A percentile compares a stretch with the other conserved stretches of the same genome.
phyloP scores from a whole-genome alignment of 1,140 invertebrate species.

The Rhagoletis pomonella region DNA sequence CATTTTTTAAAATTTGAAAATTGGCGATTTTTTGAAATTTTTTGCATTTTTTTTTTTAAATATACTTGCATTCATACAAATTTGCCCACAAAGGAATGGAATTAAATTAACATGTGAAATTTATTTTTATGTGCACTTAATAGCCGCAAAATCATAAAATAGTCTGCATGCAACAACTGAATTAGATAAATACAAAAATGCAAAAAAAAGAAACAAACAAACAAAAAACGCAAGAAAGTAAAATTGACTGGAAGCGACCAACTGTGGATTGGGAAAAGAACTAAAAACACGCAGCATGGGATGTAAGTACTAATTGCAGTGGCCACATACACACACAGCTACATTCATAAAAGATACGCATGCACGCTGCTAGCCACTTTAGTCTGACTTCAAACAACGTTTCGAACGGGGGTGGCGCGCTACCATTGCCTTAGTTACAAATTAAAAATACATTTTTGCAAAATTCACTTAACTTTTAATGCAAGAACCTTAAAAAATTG shows the following conservation, averaged over 20 bases:
- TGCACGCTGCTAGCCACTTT: background rate
- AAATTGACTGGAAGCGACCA: background rate
- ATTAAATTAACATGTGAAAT: too few relatives aligned
- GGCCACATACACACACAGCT: background rate
- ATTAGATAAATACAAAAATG: too few relatives aligned
- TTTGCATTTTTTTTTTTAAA: too few relatives aligned
- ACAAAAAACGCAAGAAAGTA: background rate
- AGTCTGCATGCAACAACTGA: background rate
- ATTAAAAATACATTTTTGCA: conserved; percentile 24
- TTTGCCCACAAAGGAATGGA: too few relatives aligned
- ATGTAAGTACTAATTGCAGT: conserved; percentile 7
- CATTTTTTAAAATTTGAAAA: too few relatives aligned
- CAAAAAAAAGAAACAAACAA: background rate
- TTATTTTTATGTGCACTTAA: background rate
- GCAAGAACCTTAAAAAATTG: background rate
- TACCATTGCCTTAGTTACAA: background rate
- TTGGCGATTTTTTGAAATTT: too few relatives aligned
- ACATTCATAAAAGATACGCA: background rate
- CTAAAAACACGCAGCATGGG: background rate
- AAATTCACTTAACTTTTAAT: conserved; percentile 12
- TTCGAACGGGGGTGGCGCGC: background rate
- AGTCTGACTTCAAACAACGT: background rate
- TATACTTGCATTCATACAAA: too few relatives aligned
- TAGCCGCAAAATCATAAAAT: background rate
- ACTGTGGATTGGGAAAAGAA: background rate